A percentile compares a stretch with the other conserved stretches of the same genome.
Evolutionary conservation across 92 coral and sea anemone species (phyloP).

Genomic region (Paramuricea clavata): DNA sequence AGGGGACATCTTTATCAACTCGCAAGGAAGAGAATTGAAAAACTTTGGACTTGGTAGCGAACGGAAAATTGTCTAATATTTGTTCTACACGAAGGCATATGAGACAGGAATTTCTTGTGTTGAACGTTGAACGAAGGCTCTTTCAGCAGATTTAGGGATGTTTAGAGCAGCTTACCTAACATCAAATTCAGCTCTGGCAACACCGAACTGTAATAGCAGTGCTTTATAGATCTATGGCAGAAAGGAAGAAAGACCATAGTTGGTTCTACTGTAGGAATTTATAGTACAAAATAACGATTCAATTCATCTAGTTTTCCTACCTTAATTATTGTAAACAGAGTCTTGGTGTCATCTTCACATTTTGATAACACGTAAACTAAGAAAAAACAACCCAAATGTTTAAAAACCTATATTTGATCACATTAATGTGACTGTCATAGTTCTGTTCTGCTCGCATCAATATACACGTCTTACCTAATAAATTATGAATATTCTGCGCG

Average conservation of each 20-base stretch:
- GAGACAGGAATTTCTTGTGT: too few species aligned
- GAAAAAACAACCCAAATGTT: background rate
- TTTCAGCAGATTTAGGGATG: background rate
- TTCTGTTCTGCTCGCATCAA: too few species aligned
- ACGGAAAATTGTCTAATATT: too few species aligned
- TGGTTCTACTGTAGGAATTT: background rate
- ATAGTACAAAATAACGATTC: background rate
- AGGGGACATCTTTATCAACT: background rate
- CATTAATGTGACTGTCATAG: too few species aligned
- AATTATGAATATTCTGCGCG: conserved; percentile 82
- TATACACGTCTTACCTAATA: conserved; percentile 67
- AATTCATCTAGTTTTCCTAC: conserved; percentile 33
- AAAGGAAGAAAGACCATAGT: background rate
- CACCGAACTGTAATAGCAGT: conserved; percentile 83
- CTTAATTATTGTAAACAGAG: conserved; percentile 83
- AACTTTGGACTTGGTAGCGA: too few species aligned
- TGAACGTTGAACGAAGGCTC: background rate
- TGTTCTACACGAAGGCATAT: too few species aligned
- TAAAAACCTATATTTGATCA: too few species aligned
- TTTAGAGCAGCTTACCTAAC: conserved; percentile 54
- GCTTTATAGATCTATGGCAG: conserved; percentile 85
- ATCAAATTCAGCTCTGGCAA: conserved; percentile 91
- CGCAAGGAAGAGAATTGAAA: too few species aligned
- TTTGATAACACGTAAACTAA: conserved; percentile 83
- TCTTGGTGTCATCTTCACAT: conserved; percentile 92